Evolutionary conservation across 2,888 invertebrate species (phyloP).

Genomic region (Leuctra nigra): DNA sequence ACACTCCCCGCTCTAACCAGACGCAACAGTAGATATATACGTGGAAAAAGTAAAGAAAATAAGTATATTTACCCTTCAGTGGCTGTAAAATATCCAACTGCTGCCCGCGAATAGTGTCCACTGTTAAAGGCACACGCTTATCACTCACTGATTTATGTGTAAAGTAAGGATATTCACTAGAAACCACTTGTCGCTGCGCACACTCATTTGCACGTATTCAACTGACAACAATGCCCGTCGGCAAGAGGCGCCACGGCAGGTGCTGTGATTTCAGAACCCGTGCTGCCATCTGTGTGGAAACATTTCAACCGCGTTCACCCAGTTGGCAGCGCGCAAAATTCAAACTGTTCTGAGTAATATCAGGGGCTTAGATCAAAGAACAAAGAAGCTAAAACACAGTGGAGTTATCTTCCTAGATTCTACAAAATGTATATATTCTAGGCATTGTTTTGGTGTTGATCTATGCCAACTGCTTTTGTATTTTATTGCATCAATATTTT

Average conservation of each 20-base stretch:
- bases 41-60: background rate
- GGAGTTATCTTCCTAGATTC: no score
- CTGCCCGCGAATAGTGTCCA: background rate
- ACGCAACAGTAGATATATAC: conserved; percentile 2
- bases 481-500: no score
- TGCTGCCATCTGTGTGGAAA: conserved; percentile 3
- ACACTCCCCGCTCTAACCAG: conserved; percentile 7
- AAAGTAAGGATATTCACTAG: background rate
- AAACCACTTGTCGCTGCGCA: conserved; percentile 10
- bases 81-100: conserved; percentile 11
- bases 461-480: no score
- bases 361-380: no score
- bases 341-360: no score
- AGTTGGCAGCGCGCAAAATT: no score
- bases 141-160: background rate
- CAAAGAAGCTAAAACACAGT: no score
- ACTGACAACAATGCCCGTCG: conserved; percentile 16
- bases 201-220: conserved; percentile 11
- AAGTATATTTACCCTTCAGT: conserved; percentile 5
- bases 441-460: no score
- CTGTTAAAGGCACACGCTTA: background rate
- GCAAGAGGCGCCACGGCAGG: conserved; percentile 13
- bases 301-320: background rate
- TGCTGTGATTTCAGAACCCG: background rate
- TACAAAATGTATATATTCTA: no score